Evolutionary conservation across 2,797 vertebrate species (phyloP).

Genomic region (Myotis vivesi): DNA sequence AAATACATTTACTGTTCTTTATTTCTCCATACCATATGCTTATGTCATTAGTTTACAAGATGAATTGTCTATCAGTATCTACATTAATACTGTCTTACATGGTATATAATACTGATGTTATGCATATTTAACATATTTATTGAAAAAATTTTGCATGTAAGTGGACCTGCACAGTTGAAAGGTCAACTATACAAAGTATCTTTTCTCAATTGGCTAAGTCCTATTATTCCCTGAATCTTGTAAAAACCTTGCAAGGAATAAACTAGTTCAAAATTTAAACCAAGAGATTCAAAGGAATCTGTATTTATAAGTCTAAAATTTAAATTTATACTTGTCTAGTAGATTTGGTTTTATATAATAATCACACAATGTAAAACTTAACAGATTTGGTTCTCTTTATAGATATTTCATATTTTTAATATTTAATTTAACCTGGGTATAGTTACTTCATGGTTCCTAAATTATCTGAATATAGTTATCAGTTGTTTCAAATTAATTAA

Average conservation of each 20-base stretch:
- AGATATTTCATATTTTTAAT: constrained; percentile 18
- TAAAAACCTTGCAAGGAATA: background rate
- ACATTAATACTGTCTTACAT: background rate
- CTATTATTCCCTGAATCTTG: background rate
- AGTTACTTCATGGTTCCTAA: constrained; percentile 1
- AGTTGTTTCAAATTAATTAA: constrained; percentile 36
- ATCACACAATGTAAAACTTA: constrained; percentile 43
- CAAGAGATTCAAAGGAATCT: background rate
- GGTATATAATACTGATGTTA: background rate
- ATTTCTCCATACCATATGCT: background rate
- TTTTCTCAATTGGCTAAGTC: background rate
- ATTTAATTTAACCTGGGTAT: constrained; percentile 30
- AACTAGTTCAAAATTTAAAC: constrained; percentile 8
- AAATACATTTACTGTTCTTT: background rate
- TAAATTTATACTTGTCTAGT: background rate
- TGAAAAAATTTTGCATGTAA: background rate
- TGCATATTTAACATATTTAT: background rate
- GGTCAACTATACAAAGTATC: background rate
- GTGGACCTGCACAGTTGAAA: background rate
- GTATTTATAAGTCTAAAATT: background rate
- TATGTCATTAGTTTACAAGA: too few species aligned
- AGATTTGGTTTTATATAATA: background rate
- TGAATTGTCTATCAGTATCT: background rate
- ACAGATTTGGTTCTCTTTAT: background rate
- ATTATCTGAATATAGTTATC: background rate